A percentile compares a stretch with the other conserved stretches of the same genome.
phyloP scores from a whole-genome alignment of 2,888 invertebrate species.

The Esperia sulphurella region DNA sequence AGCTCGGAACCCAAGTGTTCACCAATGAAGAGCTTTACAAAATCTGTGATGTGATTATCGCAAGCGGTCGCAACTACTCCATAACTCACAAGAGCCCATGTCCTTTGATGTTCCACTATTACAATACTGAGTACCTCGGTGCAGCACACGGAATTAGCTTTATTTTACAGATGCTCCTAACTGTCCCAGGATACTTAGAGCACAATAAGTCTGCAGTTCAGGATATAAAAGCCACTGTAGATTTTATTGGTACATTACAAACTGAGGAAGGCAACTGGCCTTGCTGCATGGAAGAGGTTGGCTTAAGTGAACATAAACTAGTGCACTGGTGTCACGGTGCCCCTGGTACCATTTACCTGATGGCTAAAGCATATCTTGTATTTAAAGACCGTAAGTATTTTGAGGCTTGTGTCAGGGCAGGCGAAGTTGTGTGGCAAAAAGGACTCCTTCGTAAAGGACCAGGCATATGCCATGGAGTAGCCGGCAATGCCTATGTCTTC shows the following conservation, averaged over 20 bases:
- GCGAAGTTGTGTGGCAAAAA: constrained; percentile 89
- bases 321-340: constrained; percentile 96
- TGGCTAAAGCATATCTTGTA: constrained; percentile 88
- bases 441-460: constrained; percentile 93
- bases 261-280: constrained; percentile 87
- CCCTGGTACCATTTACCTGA: constrained; percentile 88
- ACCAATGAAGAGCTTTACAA: constrained; percentile 73
- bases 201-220: constrained; percentile 70
- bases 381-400: constrained; percentile 87
- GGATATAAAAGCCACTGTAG: constrained; percentile 82
- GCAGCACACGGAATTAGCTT: constrained; percentile 80
- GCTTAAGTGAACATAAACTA: constrained; percentile 81
- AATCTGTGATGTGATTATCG: constrained; percentile 84
- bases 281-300: constrained; percentile 85
- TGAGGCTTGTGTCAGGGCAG: constrained; percentile 82
- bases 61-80: constrained; percentile 86
- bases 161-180: constrained; percentile 78
- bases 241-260: constrained; percentile 83
- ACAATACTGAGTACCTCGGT: constrained; percentile 85
- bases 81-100: constrained; percentile 74
- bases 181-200: constrained; percentile 75
- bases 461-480: constrained; percentile 93
- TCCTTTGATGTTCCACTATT: constrained; percentile 89
- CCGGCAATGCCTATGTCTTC: constrained; percentile 90
- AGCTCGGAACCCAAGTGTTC: constrained; percentile 66